These are phyloP conservation scores for Ferrisia virgata DNA, from an alignment of 2,888 invertebrate genomes.

Conservation along the genomic window DNA sequence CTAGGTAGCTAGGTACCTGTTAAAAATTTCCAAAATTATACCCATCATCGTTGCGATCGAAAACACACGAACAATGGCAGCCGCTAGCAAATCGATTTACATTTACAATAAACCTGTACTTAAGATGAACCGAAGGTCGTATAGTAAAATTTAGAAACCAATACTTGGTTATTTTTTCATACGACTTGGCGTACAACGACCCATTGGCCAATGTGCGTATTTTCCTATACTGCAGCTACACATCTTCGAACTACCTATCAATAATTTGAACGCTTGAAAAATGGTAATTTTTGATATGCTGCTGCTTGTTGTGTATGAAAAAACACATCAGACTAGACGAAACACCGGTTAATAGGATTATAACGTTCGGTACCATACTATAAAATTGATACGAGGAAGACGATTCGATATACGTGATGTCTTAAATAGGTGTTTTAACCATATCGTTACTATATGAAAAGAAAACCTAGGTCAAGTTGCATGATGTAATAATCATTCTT, in stretches of 20 bases:
- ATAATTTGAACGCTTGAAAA: background rate
- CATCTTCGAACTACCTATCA: too few species aligned
- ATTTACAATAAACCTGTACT: background rate
- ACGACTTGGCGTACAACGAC: background rate
- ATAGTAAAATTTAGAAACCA: background rate
- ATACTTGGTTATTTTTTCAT: background rate
- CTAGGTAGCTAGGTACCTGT: background rate
- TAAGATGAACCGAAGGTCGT: background rate
- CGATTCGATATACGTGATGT: conserved; percentile 18
- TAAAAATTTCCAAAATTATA: conserved; percentile 1
- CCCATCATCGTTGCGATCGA: background rate
- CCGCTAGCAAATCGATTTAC: background rate
- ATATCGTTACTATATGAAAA: background rate
- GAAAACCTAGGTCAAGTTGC: background rate
- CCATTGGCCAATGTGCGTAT: background rate
- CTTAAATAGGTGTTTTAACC: background rate
- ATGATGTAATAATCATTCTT: background rate
- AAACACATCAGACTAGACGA: background rate
- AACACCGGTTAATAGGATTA: conserved; percentile 22
- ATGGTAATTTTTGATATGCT: background rate
- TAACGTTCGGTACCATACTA: background rate
- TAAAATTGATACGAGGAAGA: background rate
- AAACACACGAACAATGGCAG: conserved; percentile 4
- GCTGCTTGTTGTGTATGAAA: background rate
- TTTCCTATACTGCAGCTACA: background rate